These are phyloP conservation scores for Manis pentadactyla DNA, from an alignment of 2,797 vertebrate species.

Conservation along the genomic window DNA sequence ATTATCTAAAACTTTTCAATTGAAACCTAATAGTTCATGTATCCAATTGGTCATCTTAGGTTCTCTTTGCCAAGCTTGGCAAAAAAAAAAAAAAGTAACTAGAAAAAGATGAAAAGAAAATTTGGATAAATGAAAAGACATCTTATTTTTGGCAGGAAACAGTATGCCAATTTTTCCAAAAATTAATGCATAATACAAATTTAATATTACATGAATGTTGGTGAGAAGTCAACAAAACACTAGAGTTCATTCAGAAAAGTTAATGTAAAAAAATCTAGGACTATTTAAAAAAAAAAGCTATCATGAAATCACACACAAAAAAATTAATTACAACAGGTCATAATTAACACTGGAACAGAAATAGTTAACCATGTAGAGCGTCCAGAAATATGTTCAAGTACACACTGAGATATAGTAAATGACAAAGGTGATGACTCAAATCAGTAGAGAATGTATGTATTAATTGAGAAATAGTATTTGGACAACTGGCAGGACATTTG, in stretches of 20 bases:
- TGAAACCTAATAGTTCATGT: background rate
- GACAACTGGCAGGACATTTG: background rate
- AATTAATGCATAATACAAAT: background rate
- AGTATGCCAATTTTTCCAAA: background rate
- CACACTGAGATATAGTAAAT: background rate
- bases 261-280: background rate
- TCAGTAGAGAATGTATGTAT: background rate
- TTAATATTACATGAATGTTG: background rate
- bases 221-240: background rate
- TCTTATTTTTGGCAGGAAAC: background rate
- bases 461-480: background rate
- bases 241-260: background rate
- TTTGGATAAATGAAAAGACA: background rate
- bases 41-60: background rate
- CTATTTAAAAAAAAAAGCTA: background rate
- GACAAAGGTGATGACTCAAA: background rate
- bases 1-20: background rate
- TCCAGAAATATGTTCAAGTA: constrained; percentile 15
- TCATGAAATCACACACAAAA: background rate
- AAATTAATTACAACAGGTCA: background rate
- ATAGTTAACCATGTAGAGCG: background rate
- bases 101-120: constrained; percentile 11
- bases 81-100: background rate
- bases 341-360: background rate
- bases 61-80: background rate